These are phyloP conservation scores for Vombatus ursinus DNA, from an alignment of 2,113 vertebrate species.

Conservation along the genomic window DNA sequence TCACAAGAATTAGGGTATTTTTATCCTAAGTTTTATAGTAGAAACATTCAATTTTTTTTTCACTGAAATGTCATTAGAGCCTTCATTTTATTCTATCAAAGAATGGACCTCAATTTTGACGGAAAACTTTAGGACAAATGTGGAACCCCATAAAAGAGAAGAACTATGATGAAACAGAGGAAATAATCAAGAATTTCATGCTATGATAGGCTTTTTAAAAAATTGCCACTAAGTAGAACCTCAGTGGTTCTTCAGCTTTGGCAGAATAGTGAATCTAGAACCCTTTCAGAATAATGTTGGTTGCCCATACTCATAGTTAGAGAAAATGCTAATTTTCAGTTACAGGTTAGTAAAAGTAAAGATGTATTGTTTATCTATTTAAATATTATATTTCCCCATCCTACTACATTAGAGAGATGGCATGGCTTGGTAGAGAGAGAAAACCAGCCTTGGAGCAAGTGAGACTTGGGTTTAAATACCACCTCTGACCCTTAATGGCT, in stretches of 20 bases:
- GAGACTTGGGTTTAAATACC: neutral
- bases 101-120: neutral
- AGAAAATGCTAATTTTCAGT: neutral
- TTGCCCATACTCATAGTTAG: neutral
- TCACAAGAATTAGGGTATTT: neutral
- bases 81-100: neutral
- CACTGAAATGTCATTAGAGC: constrained; percentile 53
- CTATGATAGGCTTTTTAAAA: neutral
- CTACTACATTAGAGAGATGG: neutral
- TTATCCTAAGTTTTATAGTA: neutral
- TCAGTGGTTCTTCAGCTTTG: neutral
- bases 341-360: neutral
- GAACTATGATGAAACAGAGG: neutral
- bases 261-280: neutral
- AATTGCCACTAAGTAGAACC: neutral
- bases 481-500: neutral
- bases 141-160: neutral
- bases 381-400: neutral
- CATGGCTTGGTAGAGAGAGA: neutral
- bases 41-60: constrained; percentile 3
- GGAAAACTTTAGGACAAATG: constrained; percentile 27
- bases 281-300: neutral
- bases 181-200: neutral
- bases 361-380: neutral
- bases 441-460: neutral